Base-by-base conservation (phyloP, 2,888 invertebrate species). In the Marronus borbonicus region DNA sequence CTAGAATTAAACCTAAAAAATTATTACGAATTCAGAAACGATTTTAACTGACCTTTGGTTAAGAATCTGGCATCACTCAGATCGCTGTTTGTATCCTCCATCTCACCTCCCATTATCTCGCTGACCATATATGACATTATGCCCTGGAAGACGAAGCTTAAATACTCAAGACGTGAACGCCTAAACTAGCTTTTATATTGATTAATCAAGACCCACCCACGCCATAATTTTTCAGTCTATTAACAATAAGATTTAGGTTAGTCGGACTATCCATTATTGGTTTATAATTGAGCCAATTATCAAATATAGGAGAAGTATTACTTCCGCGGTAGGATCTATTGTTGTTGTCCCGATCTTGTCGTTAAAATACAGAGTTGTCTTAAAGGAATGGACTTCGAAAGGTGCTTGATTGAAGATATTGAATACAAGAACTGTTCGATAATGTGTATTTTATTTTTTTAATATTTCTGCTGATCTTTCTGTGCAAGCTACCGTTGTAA, bases 41-140 rank as follows among this genome's bases (percentile, higher is more conserved):
- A 39, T 7, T 55, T 58, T 66, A 12, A 52, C 79, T 81, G 81
- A 88, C 93, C 94, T 89, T 94, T 94, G 66, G 95, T 94, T 83
- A 96, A 91, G 88, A 96, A 96, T 86, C 95, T 93, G 80, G 93
- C 93, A 78, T 88, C 88, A 81, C 88, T 88, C 78, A 94, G 90
- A 85, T 96, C 95, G 84, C 95, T 95, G 88, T 95, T 95, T 80
- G 94, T 93, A 88, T 95, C 95, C 88, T 94, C 94, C 87, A 92
- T 91, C 89, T 93, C 93, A 88, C 79, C 79, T 20, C 91, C 91
- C 89, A 92, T 89, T 80, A 85, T 87, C 78, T 87, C 86, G 82
- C 83, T 83, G 66, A 85, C 62, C 79, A 79, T 76, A 72, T 79
- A 79, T 81, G 86, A 86, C 86, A 87, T 87, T 78, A 79, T 80